These are phyloP conservation scores for Cuniculus paca DNA, from an alignment of 2,797 vertebrate genomes.

Conservation along the genomic window DNA sequence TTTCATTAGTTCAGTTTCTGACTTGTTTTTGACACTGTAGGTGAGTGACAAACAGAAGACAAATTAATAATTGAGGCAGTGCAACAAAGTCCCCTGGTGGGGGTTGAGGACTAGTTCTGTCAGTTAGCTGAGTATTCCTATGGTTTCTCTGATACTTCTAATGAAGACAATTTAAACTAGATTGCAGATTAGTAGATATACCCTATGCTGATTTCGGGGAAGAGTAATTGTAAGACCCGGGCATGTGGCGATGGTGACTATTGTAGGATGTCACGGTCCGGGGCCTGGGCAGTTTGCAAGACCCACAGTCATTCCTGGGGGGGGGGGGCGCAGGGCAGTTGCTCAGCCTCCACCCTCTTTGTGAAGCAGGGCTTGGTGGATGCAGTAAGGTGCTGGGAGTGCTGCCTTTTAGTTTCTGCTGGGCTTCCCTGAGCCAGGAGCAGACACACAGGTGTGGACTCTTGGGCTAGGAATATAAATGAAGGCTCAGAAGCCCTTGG, in stretches of 20 bases:
- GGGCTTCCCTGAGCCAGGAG: no score
- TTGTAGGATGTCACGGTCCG: neutral
- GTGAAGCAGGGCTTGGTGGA: neutral
- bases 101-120: neutral
- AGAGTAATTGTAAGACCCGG: accelerated
- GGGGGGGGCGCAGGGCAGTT: no score
- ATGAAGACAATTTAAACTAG: neutral
- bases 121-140: neutral
- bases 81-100: neutral
- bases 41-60: constrained; percentile 39
- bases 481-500: neutral
- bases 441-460: neutral
- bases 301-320: accelerated
- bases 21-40: constrained; percentile 38
- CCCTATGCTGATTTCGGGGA: neutral
- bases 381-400: accelerated
- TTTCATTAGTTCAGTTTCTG: constrained; percentile 16
- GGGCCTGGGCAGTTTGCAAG: accelerated
- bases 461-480: accelerated
- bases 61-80: neutral
- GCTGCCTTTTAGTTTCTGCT: neutral
- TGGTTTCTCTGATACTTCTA: neutral
- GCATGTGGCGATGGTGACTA: accelerated
- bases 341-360: neutral
- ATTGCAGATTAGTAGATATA: neutral